Percentiles rank a stretch among this genome's conserved stretches.
These are phyloP conservation scores for Zaprionus taronus DNA, from an alignment of 1,140 invertebrate species.

Conservation along the genomic window DNA sequence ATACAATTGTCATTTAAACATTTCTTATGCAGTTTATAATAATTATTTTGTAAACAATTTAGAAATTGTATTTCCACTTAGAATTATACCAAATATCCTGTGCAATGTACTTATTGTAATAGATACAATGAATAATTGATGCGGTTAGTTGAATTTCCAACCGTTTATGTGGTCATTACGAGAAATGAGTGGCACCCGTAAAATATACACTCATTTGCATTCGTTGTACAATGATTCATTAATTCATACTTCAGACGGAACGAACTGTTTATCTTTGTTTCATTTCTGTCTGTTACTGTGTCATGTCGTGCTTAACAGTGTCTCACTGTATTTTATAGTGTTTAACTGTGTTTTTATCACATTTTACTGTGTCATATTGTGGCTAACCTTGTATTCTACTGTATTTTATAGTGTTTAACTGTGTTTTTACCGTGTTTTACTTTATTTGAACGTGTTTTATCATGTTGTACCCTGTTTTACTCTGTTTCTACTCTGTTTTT, in stretches of 20 bases:
- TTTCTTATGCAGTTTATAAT: no score
- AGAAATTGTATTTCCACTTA: background rate
- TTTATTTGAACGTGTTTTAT: background rate
- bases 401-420: background rate
- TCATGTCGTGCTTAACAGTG: background rate
- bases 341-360: background rate
- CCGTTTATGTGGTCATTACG: slow-evolving; percentile 14
- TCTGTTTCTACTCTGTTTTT: slow-evolving; percentile 34
- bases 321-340: background rate
- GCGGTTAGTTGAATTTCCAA: slow-evolving; percentile 24
- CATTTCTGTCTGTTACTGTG: background rate
- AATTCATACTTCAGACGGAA: slow-evolving; percentile 30
- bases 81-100: background rate
- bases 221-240: slow-evolving; percentile 38
- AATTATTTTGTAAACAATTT: background rate
- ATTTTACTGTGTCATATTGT: background rate
- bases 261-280: background rate
- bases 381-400: background rate
- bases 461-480: background rate
- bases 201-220: slow-evolving; percentile 47
- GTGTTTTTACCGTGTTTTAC: background rate
- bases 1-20: no score
- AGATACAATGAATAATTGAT: slow-evolving; percentile 37
- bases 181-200: slow-evolving; percentile 18
- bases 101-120: background rate